These are phyloP conservation scores for Catamblyrhynchus diadema DNA, from an alignment of 2,797 vertebrate species.

Conservation along the genomic window DNA sequence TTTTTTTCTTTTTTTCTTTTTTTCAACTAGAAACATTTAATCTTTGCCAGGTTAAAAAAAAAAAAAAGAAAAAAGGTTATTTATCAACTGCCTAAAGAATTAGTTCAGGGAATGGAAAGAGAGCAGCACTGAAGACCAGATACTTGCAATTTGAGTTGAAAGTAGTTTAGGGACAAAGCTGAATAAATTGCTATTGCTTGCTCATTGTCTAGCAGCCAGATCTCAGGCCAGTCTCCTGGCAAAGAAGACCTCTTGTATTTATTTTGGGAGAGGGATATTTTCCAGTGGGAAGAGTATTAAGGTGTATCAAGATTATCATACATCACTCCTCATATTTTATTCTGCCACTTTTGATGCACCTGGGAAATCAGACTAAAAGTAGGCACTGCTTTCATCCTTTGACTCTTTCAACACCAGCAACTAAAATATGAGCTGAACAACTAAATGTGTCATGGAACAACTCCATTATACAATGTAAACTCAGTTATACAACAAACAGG, in stretches of 20 bases:
- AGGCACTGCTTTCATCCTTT: background rate
- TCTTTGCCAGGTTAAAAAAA: background rate
- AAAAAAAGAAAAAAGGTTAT: background rate
- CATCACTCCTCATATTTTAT: background rate
- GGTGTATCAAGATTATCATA: background rate
- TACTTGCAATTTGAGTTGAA: background rate
- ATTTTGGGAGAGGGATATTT: background rate
- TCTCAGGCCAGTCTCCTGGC: background rate
- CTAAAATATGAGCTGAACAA: background rate
- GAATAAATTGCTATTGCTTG: background rate
- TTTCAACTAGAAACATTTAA: background rate
- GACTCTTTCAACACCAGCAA: background rate
- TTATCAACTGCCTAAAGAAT: background rate
- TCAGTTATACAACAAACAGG: slow-evolving; percentile 33
- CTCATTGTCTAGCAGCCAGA: background rate
- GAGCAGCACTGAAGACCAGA: background rate
- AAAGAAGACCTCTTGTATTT: background rate
- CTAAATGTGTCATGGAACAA: background rate
- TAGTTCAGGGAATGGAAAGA: background rate
- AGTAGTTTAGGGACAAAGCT: background rate
- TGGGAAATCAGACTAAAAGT: background rate
- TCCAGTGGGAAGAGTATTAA: background rate
- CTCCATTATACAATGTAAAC: background rate
- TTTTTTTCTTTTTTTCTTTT: background rate
- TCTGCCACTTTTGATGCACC: background rate